These are phyloP conservation scores for Pheosia tremula DNA, from an alignment of 2,888 invertebrate genomes.

Conservation along the genomic window DNA sequence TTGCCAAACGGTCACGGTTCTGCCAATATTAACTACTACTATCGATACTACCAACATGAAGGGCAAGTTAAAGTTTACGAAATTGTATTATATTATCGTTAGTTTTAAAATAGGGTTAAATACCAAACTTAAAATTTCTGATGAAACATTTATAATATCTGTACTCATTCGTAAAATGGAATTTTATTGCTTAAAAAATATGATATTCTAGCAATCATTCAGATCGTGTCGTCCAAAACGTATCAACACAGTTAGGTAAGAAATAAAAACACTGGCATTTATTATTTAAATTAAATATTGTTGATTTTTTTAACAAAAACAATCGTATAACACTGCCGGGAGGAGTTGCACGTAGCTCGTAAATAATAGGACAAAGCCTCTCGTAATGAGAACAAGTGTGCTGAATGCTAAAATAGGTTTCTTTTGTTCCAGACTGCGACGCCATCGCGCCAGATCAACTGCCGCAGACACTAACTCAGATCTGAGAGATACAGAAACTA, in stretches of 20 bases:
- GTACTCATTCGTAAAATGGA: no score
- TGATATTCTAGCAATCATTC: neutral
- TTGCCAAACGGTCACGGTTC: slow-evolving; percentile 34
- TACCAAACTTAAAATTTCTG: no score
- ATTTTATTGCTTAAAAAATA: neutral
- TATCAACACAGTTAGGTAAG: neutral
- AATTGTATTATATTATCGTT: no score
- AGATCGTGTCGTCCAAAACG: neutral
- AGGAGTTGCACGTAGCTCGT: slow-evolving; percentile 47
- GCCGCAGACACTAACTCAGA: slow-evolving; percentile 18
- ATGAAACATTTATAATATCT: no score
- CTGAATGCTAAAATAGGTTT: slow-evolving; percentile 48
- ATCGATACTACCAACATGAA: no score
- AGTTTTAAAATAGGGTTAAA: no score
- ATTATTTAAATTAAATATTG: slow-evolving; percentile 27
- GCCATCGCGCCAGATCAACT: slow-evolving; percentile 28
- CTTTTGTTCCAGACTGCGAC: slow-evolving; percentile 36
- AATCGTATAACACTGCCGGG: slow-evolving; percentile 26
- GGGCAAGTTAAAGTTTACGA: no score
- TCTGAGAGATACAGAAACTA: slow-evolving; percentile 18
- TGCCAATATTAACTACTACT: slow-evolving; percentile 14
- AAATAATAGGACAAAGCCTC: slow-evolving; percentile 48
- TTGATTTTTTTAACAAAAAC: slow-evolving; percentile 19
- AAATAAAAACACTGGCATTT: neutral
- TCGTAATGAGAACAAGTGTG: slow-evolving; percentile 51